A percentile compares a stretch with the other conserved stretches of the same genome.
phyloP scores from a whole-genome alignment of 1,140 invertebrate species.

The Drosophila malerkotliana region DNA sequence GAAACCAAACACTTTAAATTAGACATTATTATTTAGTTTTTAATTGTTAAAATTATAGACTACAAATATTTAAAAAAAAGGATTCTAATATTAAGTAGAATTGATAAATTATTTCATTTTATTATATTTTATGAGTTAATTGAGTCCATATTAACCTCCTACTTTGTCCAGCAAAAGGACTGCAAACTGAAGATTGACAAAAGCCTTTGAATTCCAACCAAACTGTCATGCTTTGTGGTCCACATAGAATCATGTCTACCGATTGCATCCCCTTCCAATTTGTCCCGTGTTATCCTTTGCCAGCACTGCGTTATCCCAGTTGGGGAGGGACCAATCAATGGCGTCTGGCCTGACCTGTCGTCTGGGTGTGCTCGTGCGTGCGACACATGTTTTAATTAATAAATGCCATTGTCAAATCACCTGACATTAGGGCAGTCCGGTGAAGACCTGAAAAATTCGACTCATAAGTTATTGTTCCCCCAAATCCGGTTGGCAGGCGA shows the following conservation, averaged over 20 bases:
- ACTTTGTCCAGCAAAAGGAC: no score
- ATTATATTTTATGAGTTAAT: no score
- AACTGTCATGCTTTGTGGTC: slow-evolving; percentile 11
- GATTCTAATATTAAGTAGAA: no score
- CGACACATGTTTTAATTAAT: slow-evolving; percentile 80
- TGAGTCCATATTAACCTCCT: no score
- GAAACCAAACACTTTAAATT: no score
- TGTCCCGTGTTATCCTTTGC: slow-evolving; percentile 6
- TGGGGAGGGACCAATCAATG: slow-evolving; percentile 68
- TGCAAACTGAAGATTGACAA: no score
- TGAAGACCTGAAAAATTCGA: slow-evolving; percentile 64
- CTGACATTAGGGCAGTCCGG: slow-evolving; percentile 56
- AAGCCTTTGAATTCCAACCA: not conserved
- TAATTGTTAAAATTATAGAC: not conserved
- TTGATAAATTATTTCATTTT: no score
- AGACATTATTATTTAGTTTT: not conserved
- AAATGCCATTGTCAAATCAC: slow-evolving; percentile 80
- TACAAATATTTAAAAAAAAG: no score
- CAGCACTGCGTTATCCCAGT: slow-evolving; percentile 20
- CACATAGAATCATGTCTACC: slow-evolving; percentile 6
- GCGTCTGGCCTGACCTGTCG: slow-evolving; percentile 28
- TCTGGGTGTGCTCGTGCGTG: slow-evolving; percentile 50
- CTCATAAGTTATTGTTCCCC: slow-evolving; percentile 61
- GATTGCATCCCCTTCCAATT: slow-evolving; percentile 1
- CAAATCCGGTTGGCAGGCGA: slow-evolving; percentile 9